Conservation (phyloP, 2,797 vertebrate genomes). For the Sebastes hopkinsi region DNA sequence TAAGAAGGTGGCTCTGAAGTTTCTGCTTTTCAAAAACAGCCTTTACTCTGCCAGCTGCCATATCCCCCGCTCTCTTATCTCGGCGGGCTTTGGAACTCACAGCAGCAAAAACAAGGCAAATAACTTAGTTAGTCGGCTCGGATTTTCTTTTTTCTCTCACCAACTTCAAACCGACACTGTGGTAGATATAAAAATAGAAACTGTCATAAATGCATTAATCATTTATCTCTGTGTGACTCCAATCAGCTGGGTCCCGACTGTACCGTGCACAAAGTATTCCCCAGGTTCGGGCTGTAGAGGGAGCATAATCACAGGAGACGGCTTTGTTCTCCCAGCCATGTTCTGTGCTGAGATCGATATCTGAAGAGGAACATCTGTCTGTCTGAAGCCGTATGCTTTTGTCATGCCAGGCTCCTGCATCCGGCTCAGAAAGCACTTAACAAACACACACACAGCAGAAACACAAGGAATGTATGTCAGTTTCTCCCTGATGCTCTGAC, state of each 20-base stretch:
- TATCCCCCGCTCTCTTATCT: conserved; percentile 53
- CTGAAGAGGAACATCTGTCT: conserved; percentile 75
- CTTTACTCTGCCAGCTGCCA: conserved; percentile 67
- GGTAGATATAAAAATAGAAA: conserved; percentile 65
- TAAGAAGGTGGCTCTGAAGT: conserved; percentile 69
- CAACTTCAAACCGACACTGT: conserved; percentile 44
- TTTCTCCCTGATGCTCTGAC: conserved; percentile 52
- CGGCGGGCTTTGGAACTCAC: conserved; percentile 46
- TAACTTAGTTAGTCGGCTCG: conserved; percentile 29
- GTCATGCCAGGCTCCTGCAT: conserved; percentile 52
- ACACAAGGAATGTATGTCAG: conserved; percentile 46
- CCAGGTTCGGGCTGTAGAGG: conserved; percentile 47
- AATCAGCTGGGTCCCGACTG: conserved; percentile 60
- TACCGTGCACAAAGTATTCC: conserved; percentile 52
- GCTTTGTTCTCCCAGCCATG: conserved; percentile 64
- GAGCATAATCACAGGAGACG: conserved; percentile 61
- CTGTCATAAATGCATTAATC: conserved; percentile 64
- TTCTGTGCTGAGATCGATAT: conserved; percentile 65
- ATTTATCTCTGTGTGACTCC: conserved; percentile 56
- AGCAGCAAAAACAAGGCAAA: conserved; percentile 61
- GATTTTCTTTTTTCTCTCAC: conserved; percentile 8
- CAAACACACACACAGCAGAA: conserved; percentile 28
- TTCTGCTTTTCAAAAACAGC: conserved; percentile 62
- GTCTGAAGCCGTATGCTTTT: conserved; percentile 63
- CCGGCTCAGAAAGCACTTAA: conserved; percentile 52